phyloP scores from a whole-genome alignment of 1,140 invertebrate species.

The Dendrolimus punctatus region DNA sequence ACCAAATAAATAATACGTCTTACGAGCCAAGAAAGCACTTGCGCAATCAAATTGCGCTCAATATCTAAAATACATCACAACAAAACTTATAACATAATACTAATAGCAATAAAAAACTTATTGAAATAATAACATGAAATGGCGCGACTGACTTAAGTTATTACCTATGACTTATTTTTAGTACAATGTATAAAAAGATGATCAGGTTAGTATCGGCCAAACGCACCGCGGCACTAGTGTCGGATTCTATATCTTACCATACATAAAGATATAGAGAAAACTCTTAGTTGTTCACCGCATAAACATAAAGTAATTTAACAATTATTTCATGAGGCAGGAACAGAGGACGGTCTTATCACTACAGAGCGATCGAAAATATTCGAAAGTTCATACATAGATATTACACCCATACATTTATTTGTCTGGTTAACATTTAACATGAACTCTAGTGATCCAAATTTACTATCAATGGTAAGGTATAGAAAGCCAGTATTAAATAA shows the following conservation, averaged over 20 bases:
- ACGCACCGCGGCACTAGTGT: slow-evolving; percentile 16
- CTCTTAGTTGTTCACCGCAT: too few species aligned
- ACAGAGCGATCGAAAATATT: too few species aligned
- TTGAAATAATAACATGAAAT: slow-evolving; percentile 47
- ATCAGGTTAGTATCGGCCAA: slow-evolving; percentile 28
- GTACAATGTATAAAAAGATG: slow-evolving; percentile 28
- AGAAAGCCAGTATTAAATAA: too few species aligned
- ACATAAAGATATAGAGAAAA: too few species aligned
- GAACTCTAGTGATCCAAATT: too few species aligned
- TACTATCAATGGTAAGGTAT: too few species aligned
- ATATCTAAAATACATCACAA: slow-evolving; percentile 39
- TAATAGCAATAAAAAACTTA: slow-evolving; percentile 15
- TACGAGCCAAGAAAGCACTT: slow-evolving; percentile 11
- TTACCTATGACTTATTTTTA: slow-evolving; percentile 38
- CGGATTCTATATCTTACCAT: background rate
- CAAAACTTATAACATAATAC: slow-evolving; percentile 9
- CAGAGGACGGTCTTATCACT: too few species aligned
- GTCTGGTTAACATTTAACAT: too few species aligned
- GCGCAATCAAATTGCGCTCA: slow-evolving; percentile 19
- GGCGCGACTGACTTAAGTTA: slow-evolving; percentile 62
- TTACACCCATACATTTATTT: too few species aligned
- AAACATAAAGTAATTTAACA: too few species aligned
- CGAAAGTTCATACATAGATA: too few species aligned
- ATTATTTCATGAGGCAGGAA: too few species aligned
- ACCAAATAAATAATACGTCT: slow-evolving; percentile 9